These are phyloP conservation scores for Rhabditophanes sp. DNA, from an alignment of 2,888 invertebrate species.

Conservation along the genomic window DNA sequence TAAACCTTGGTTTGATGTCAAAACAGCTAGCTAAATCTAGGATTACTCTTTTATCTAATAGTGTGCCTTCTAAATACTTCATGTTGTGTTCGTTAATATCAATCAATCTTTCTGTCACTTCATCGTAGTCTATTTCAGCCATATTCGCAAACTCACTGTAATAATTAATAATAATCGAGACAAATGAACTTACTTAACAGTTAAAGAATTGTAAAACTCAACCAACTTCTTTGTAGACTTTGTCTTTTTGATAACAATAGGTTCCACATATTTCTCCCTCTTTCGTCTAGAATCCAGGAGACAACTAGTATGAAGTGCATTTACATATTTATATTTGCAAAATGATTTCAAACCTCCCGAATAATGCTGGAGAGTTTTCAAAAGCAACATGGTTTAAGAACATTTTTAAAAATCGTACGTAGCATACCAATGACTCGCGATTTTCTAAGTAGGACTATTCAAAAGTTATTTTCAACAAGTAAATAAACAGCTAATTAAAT, in stretches of 20 bases:
- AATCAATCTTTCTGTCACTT: not conserved
- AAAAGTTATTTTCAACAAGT: no score
- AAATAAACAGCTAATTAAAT: no score
- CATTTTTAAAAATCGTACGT: no score
- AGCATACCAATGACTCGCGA: no score
- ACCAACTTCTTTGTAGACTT: slow-evolving; percentile 20
- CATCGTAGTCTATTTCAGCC: not conserved
- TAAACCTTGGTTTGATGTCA: slow-evolving; percentile 8
- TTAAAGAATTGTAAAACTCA: slow-evolving; percentile 24
- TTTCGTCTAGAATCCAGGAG: no score
- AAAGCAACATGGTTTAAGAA: no score
- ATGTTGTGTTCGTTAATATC: slow-evolving; percentile 1
- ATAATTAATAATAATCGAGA: not conserved
- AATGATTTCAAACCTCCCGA: no score
- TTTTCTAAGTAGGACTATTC: no score
- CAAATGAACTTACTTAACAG: slow-evolving; percentile 11
- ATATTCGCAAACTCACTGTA: slow-evolving; percentile 1
- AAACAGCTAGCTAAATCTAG: slow-evolving; percentile 7
- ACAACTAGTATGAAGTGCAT: no score
- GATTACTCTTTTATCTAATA: slow-evolving; percentile 8
- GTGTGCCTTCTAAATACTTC: slow-evolving; percentile 2
- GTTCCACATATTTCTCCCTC: slow-evolving; percentile 18
- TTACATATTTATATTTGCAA: no score
- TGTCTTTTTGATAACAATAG: slow-evolving; percentile 22
- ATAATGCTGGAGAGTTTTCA: no score